These are phyloP conservation scores for Phocoena phocoena DNA, from an alignment of 2,113 vertebrate species.

Conservation along the genomic window DNA sequence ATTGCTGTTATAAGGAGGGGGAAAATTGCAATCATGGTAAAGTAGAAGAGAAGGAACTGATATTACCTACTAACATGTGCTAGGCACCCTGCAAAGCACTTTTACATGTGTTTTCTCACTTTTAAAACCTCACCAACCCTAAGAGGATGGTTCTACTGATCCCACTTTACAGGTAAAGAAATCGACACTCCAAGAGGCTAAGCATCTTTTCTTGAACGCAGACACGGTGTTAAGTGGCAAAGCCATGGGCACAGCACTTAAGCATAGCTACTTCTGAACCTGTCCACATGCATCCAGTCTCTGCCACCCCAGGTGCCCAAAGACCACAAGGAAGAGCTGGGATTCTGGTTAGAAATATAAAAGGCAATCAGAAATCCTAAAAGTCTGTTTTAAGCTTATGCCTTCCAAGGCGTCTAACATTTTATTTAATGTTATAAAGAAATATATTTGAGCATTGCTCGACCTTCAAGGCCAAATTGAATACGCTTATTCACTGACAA, in stretches of 20 bases:
- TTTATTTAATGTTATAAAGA: neutral
- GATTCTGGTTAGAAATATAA: neutral
- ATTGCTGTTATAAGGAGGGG: neutral
- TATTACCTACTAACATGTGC: neutral
- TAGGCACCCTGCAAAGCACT: neutral
- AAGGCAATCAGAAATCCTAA: neutral
- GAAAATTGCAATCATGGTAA: neutral
- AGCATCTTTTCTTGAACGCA: neutral
- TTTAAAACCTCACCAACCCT: neutral
- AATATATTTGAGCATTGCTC: neutral
- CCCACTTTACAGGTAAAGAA: neutral
- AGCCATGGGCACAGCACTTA: neutral
- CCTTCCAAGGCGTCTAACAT: neutral
- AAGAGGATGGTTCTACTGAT: neutral
- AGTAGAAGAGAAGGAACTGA: neutral
- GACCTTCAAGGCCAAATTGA: conserved; percentile 1
- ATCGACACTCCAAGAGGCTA: neutral
- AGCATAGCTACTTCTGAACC: neutral
- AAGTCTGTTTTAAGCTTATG: neutral
- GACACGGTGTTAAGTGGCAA: neutral
- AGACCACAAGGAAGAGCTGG: neutral
- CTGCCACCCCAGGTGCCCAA: neutral
- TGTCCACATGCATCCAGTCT: neutral
- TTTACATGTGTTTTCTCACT: neutral
- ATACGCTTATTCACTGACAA: neutral